Evolutionary conservation across 2,113 vertebrate genomes (phyloP).

Genomic region (Podilymbus podiceps): DNA sequence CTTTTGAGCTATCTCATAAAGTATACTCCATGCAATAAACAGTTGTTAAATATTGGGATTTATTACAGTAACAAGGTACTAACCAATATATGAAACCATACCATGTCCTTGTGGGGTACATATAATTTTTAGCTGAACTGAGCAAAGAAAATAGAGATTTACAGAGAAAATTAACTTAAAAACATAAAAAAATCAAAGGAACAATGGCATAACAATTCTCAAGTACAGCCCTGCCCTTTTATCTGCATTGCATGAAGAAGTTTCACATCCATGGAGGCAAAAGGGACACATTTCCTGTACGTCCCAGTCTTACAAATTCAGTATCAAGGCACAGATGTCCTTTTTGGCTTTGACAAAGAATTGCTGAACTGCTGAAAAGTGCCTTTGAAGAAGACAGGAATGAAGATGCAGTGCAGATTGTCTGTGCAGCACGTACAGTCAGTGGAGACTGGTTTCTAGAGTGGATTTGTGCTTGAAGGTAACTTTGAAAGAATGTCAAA

Average conservation of each 20-base stretch:
- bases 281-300: neutral
- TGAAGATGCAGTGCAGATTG: neutral
- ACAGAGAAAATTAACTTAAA: neutral
- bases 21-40: neutral
- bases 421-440: neutral
- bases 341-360: conserved; percentile 30
- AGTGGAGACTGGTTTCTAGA: neutral
- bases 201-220: neutral
- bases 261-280: neutral
- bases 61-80: neutral
- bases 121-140: neutral
- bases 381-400: conserved; percentile 39
- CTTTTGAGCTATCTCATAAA: neutral
- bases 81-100: neutral
- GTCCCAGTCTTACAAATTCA: neutral
- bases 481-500: conserved; percentile 45
- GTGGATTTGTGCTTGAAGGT: neutral
- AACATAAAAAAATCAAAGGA: neutral
- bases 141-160: neutral
- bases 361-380: conserved; percentile 37
- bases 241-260: neutral
- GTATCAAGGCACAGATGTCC: conserved; percentile 26
- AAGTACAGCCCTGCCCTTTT: neutral
- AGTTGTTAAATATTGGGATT: neutral
- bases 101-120: neutral